Percentiles rank a stretch among this genome's conserved stretches.
These are phyloP conservation scores for Zaprionus camerounensis DNA, from an alignment of 1,140 invertebrate genomes.

Conservation along the genomic window DNA sequence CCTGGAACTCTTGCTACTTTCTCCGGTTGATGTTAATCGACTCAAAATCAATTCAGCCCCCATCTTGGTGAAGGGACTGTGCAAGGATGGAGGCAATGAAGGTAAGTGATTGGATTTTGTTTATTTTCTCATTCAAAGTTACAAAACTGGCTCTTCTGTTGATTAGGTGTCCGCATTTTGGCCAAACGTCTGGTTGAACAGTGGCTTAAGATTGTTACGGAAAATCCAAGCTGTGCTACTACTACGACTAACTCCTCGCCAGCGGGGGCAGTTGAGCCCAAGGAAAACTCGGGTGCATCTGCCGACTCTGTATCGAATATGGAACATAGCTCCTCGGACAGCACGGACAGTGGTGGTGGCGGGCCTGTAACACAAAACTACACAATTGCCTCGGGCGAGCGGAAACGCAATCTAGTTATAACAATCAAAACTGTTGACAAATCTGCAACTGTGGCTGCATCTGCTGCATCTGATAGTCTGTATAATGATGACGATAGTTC, in stretches of 20 bases:
- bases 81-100: conserved; percentile 91
- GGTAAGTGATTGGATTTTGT: conserved; percentile 85
- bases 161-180: conserved; percentile 88
- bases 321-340: conserved; percentile 54
- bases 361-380: conserved; percentile 56
- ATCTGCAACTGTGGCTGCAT: conserved; percentile 42
- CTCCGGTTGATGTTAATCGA: conserved; percentile 94
- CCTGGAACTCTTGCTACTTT: conserved; percentile 91
- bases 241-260: conserved; percentile 4
- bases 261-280: conserved; percentile 11
- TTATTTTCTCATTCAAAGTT: background rate
- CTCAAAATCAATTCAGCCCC: conserved; percentile 96
- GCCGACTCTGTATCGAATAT: conserved; percentile 21
- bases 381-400: conserved; percentile 68
- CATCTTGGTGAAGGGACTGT: conserved; percentile 94
- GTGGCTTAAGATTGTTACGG: conserved; percentile 94
- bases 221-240: conserved; percentile 46
- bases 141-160: conserved; percentile 60
- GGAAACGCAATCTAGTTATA: conserved; percentile 73
- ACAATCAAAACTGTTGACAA: conserved; percentile 86
- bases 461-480: conserved; percentile 26
- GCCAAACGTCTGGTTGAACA: conserved; percentile 94
- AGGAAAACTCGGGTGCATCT: background rate
- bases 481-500: conserved; percentile 54
- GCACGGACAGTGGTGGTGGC: conserved; percentile 53